phyloP scores from a whole-genome alignment of 2,113 vertebrate species.

The Rhinolophus sinicus region DNA sequence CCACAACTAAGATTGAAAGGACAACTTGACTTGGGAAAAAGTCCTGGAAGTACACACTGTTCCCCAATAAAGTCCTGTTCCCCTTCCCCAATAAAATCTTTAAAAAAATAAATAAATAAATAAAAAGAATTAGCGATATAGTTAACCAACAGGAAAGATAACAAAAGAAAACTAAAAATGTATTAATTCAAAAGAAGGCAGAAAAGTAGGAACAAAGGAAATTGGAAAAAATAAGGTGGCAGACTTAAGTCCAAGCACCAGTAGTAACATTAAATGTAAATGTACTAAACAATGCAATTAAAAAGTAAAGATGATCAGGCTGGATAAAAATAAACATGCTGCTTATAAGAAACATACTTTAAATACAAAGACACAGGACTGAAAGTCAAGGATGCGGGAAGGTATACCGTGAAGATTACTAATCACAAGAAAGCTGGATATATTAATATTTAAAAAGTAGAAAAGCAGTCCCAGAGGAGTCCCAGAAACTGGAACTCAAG shows the following conservation, averaged over 20 bases:
- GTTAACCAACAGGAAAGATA: not conserved
- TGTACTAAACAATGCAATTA: not conserved
- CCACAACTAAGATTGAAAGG: too few species aligned
- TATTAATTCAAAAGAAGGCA: conserved; percentile 25
- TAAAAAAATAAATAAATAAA: too few species aligned
- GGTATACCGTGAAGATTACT: not conserved
- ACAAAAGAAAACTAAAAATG: not conserved
- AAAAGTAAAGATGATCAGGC: not conserved
- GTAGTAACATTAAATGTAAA: not conserved
- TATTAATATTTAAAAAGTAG: not conserved
- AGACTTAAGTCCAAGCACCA: conserved; percentile 4
- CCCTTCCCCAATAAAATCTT: too few species aligned
- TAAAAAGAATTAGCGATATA: not conserved
- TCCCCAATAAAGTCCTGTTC: too few species aligned
- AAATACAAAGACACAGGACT: not conserved
- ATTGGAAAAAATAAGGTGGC: not conserved
- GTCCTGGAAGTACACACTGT: too few species aligned
- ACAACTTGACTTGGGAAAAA: too few species aligned
- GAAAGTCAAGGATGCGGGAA: not conserved
- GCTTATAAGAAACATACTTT: not conserved
- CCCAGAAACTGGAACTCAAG: not conserved
- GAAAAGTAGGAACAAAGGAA: not conserved
- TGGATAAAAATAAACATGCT: conserved; percentile 9
- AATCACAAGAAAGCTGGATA: not conserved
- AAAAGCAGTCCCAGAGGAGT: not conserved